These are phyloP conservation scores for Lordiphosa andalusiaca DNA, from an alignment of 2,888 invertebrate species.

Conservation along the genomic window DNA sequence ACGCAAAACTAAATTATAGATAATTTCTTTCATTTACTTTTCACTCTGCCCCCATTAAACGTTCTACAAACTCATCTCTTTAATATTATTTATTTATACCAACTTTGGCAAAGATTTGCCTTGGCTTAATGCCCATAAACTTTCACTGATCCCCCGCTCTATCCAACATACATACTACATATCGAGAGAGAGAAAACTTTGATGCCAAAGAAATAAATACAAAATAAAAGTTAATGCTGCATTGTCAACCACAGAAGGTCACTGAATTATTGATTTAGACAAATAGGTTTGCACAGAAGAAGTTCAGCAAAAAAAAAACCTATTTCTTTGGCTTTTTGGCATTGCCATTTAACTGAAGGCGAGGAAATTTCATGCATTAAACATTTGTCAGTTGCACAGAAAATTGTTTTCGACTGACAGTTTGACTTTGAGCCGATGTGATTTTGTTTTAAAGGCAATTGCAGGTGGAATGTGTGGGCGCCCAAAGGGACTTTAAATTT, in stretches of 20 bases:
- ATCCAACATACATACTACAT: not conserved
- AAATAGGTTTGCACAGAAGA: conserved; percentile 13
- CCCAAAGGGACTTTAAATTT: conserved; percentile 4
- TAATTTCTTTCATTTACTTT: too few relatives aligned
- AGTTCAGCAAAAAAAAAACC: not conserved
- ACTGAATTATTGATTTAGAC: conserved; percentile 44
- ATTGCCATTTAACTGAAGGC: not conserved
- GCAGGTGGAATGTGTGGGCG: not conserved
- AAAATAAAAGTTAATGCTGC: conserved; percentile 22
- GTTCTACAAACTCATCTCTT: too few relatives aligned
- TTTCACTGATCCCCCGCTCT: too few relatives aligned
- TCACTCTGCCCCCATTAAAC: too few relatives aligned
- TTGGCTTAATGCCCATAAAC: too few relatives aligned
- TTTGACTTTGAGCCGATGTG: too few relatives aligned
- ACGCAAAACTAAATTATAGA: too few relatives aligned
- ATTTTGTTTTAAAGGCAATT: too few relatives aligned
- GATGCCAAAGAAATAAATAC: conserved; percentile 13
- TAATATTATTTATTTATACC: too few relatives aligned
- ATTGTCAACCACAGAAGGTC: conserved; percentile 46
- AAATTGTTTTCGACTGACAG: not conserved
- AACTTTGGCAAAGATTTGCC: too few relatives aligned
- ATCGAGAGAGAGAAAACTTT: conserved; percentile 3
- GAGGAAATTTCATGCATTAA: conserved; percentile 12
- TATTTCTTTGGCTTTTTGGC: not conserved
- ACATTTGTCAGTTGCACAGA: conserved; percentile 12